Evolutionary conservation across 2,888 invertebrate species (phyloP), one percentile per base, ranked within the genome.

Genomic region (Acleris literana): DNA sequence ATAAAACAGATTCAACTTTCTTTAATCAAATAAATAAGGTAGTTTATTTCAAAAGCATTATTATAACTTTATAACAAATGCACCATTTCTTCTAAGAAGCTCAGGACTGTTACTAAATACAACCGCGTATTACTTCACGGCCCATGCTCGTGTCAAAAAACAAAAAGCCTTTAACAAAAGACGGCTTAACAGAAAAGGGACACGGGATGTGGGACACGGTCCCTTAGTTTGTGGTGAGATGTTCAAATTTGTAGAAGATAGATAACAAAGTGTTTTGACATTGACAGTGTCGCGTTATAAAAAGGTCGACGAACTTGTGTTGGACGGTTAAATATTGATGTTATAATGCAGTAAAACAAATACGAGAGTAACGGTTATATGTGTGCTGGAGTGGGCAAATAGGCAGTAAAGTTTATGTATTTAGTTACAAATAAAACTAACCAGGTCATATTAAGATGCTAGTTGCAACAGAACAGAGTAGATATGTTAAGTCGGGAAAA

Each of bases 241-340:
- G 64, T 65, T 56, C 33, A 61, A 57, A 61, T 66, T 66, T 66
- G 56, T 62, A 57, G 33, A 46, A 48, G 62, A 51, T 39, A 46
- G 57, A 62, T 57, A 53, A 66, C 57, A 66, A 57, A 61, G 63
- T 59, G 39, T 39, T 39, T 39, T 39, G 44, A 56, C 48, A 61
- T 66, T 57, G 66, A 57, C 53, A 57, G 22, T 22, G 56, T 57
- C 39, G 46, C 46, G 46, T 57, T 52, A 51, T 57, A 44, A 44
- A 44, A 46, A 46, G 46, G 53, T 25, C 25, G 18, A 13, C n/a
- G 53, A 22, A 53, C 29, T 16, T 46, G 7, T 1, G 22, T 29
- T 13, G 53, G 18, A 20, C 20, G 11, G 53, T 46, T 46, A 46
- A 46, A 46, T 46, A 17, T 46, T 46, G 39, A 4, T 39, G 46